These are phyloP conservation scores for Mesoligia furuncula DNA, from an alignment of 2,888 invertebrate species.

Conservation along the genomic window DNA sequence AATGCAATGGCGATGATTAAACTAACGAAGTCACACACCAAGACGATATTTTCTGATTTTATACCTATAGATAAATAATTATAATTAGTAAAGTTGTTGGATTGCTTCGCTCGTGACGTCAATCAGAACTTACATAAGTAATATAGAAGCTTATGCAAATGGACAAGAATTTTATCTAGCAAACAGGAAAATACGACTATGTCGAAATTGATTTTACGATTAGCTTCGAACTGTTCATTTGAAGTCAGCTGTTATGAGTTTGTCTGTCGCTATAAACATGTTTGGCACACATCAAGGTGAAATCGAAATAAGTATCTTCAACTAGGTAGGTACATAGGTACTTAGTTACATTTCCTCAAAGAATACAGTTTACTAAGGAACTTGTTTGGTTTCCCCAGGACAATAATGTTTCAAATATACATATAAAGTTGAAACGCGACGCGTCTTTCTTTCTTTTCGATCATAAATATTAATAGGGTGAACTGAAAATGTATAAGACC, in stretches of 20 bases:
- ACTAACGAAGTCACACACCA: background rate
- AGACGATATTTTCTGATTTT: background rate
- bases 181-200: constrained; percentile 20
- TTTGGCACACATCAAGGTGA: constrained; percentile 39
- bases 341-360: background rate
- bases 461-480: background rate
- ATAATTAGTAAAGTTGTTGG: background rate
- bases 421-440: background rate
- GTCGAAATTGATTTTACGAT: background rate
- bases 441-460: background rate
- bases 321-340: background rate
- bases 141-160: constrained; percentile 24
- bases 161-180: background rate
- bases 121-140: constrained; percentile 36
- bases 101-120: constrained; percentile 37
- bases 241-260: constrained; percentile 20
- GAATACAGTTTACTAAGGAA: background rate
- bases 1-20: background rate
- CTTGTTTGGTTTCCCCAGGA: constrained; percentile 15
- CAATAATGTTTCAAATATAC: background rate
- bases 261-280: constrained; percentile 28
- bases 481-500: background rate
- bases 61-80: background rate
- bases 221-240: background rate
- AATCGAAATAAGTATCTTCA: background rate